Percentiles rank a stretch among this genome's conserved stretches.
These are phyloP conservation scores for Columba guinea DNA, from an alignment of 2,797 vertebrate species.

Conservation along the genomic window DNA sequence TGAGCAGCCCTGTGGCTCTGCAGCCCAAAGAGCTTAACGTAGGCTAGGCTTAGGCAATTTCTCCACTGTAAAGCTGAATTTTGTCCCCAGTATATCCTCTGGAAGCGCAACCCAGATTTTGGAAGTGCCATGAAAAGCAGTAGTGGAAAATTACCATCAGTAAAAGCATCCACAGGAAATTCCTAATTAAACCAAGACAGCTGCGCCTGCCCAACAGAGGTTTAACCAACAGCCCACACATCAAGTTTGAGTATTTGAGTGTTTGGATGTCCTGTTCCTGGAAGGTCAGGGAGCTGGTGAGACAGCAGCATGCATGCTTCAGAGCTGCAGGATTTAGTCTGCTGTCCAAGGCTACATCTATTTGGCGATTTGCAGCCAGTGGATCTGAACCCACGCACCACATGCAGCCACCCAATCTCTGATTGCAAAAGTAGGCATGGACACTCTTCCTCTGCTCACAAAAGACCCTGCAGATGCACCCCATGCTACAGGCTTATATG, in stretches of 20 bases:
- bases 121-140: background rate
- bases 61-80: background rate
- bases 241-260: background rate
- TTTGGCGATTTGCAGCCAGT: background rate
- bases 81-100: background rate
- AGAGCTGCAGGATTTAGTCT: background rate
- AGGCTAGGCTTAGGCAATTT: background rate
- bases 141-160: background rate
- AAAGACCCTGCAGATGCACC: background rate
- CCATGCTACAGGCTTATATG: background rate
- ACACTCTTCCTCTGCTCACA: background rate
- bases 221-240: background rate
- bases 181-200: background rate
- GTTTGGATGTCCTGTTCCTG: background rate
- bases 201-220: background rate
- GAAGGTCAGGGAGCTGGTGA: background rate
- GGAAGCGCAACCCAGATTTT: background rate
- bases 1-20: background rate
- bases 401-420: background rate
- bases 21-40: background rate
- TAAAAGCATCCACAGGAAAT: slow-evolving; percentile 5
- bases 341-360: background rate
- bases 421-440: background rate
- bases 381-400: background rate
- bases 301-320: background rate